Evolutionary conservation across 2,797 vertebrate genomes (phyloP).

Genomic region (Pithecia hirsuta): DNA sequence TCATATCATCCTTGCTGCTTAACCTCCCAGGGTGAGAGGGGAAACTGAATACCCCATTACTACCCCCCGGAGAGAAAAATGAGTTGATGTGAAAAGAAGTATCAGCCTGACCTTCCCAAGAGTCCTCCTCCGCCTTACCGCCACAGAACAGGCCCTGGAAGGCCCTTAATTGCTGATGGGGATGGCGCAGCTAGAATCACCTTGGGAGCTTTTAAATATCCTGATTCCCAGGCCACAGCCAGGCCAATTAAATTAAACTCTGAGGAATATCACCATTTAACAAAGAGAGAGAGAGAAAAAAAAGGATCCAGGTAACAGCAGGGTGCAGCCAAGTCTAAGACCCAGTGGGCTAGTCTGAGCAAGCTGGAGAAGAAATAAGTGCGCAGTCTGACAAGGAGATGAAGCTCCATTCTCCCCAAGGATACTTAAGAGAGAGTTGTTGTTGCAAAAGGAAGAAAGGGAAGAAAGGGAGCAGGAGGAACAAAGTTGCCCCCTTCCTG

Average conservation of each 20-base stretch:
- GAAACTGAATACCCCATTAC: not conserved
- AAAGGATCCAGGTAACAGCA: not conserved
- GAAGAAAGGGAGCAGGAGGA: not conserved
- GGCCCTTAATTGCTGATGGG: not conserved
- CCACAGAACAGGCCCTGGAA: not conserved
- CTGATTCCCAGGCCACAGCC: not conserved
- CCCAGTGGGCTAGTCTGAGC: not conserved
- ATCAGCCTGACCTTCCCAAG: not conserved
- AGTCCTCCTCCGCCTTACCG: not conserved
- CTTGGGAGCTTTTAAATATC: not conserved
- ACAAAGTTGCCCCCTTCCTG: not conserved
- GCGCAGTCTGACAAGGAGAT: not conserved
- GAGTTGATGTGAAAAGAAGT: not conserved
- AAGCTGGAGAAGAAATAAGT: not conserved
- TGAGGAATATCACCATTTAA: not conserved
- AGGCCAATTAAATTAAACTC: conserved; percentile 35
- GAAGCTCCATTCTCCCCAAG: not conserved
- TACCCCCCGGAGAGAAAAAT: not conserved
- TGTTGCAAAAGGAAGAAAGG: not conserved
- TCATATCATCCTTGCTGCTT: not conserved
- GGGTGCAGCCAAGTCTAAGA: not conserved
- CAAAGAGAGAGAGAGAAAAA: not conserved
- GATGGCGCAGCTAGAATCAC: not conserved
- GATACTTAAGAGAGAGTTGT: not conserved
- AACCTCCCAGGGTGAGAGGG: not conserved